Evolutionary conservation across 2,113 vertebrate species (phyloP), one percentile per base, ranked within the genome.

Genomic region (Amphilophus citrinellus): DNA sequence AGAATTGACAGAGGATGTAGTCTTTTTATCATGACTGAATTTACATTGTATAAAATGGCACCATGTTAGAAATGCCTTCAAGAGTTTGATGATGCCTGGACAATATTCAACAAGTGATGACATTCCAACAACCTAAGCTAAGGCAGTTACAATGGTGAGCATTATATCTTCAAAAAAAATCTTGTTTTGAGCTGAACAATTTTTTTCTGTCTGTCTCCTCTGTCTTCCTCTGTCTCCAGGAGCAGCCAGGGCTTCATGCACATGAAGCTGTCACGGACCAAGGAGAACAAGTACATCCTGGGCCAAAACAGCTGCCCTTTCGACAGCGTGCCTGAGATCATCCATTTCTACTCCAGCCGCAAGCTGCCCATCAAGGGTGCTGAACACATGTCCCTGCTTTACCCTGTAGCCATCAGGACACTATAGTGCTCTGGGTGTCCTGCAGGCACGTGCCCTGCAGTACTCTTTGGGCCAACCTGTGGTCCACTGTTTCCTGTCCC

Each of bases 161-260:
- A 18, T 17, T 30, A 2, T 60, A 17, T 15, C 17, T 50, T 9
- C 15, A 11, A 42, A 18, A 10, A 66, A 27, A 1, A 39, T 42
- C 6, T 5, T 47, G 18, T 80, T 76, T 66, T n/a, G 7, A 50
- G 60, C 53, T 84, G 83, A 59, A n/a, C 1, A 10, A 42, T 1
- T 78, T 53, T 81, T 71, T 76, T 68, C 63, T 37, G 2, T 80
- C 73, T 24, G n/a, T 57, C 44, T 71, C 53, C 60, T 61, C n/a
- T 68, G 30, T 82, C 30, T 71, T 37, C 50, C 7, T 81, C 77
- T 86, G 35, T 87, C 62, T 50, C n/a, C 92, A 99, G 98, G 97
- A 99, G 98, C 97, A 99, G 97, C 92, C 98, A 99, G 89, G 98
- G 98, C 87, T 99, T 99, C 96, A 98, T 99, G 97, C 98, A 99